Evolutionary conservation across 2,797 vertebrate genomes (phyloP).

Genomic region (Hoplostethus atlanticus): DNA sequence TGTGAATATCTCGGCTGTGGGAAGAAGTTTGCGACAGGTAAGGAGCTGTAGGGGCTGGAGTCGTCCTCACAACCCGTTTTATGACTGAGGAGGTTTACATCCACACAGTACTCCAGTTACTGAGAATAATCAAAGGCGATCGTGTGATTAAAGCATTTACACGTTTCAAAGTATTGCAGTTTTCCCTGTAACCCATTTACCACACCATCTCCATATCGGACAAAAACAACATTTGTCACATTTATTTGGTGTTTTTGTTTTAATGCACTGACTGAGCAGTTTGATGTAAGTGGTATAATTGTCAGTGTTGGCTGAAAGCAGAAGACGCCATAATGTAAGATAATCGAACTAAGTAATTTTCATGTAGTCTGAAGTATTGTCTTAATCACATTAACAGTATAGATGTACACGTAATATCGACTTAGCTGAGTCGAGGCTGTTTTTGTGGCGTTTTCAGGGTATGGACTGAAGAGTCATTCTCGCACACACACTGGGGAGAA

Average conservation of each 20-base stretch:
- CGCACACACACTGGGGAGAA: conserved; percentile 99
- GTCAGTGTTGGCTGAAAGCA: too few relatives aligned
- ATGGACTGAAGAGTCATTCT: conserved; percentile 97
- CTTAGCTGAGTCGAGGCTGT: neutral
- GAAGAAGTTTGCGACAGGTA: conserved; percentile 99
- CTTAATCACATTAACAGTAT: neutral
- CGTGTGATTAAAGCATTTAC: conserved; percentile 13
- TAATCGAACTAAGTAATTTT: too few relatives aligned
- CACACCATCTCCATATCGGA: too few relatives aligned
- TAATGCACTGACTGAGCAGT: neutral
- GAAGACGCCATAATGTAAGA: too few relatives aligned
- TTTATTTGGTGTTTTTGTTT: neutral
- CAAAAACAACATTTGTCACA: too few relatives aligned
- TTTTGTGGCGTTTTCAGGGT: conserved; percentile 81
- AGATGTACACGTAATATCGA: neutral
- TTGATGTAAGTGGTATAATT: neutral
- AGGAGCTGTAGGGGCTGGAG: neutral
- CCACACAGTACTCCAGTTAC: neutral
- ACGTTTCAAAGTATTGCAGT: too few relatives aligned
- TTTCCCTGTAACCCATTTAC: too few relatives aligned
- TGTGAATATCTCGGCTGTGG: conserved; percentile 95
- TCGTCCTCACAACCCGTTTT: neutral
- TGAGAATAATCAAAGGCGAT: neutral
- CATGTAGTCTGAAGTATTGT: neutral
- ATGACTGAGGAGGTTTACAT: neutral